Base-by-base conservation (phyloP, 2,888 invertebrate species). In the Steinernema scapterisci region DNA sequence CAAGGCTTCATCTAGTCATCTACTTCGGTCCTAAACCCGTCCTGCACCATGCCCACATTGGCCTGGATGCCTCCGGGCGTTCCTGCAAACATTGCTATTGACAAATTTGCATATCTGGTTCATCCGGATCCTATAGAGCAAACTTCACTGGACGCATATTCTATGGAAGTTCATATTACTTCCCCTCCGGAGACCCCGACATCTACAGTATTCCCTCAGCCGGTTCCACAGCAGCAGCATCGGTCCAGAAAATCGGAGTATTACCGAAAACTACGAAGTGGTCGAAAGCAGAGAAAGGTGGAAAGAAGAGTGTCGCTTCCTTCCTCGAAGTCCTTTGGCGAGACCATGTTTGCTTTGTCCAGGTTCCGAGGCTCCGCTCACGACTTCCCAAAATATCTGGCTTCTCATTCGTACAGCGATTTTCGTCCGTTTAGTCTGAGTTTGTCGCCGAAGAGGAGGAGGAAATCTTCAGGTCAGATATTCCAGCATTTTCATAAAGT, bases 91-190 rank as follows among this genome's bases (percentile, higher is more conserved):
- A 63, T 63, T 19, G 63, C 63, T 27, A 63, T 63, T 16, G 25
- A 25, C 63, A 63, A 27, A 27, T 63, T 63, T 27, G 27, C 63
- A 9, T 63, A 63, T 63, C 27, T 63, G 63, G 63, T 63, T 25
- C 63, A 63, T 31, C 63, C 63, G 23, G 63, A 63, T 11, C 31
- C 27, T 16, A 63, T 21, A 13, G 63, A 63, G 11, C 31, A 31
- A 19, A 63, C 63, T 63, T 63, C 63, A 25, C 63, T 63, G 31
- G 63, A 63, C 63, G 63, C 63, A 13, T 31, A 27, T 38, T 63
- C 63, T 16, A 21, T 63, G 25, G 31, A 63, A 31, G 63, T 63
- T 3, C 63, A 63, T 16, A 11, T 63, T 16, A 16, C 63, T 3
- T 27, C 38, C 16, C 63, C 31, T 16, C 38, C 63, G 16, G 11